Evolutionary conservation across 2,113 vertebrate species (phyloP).

Genomic region (Pachycephala philippinensis): DNA sequence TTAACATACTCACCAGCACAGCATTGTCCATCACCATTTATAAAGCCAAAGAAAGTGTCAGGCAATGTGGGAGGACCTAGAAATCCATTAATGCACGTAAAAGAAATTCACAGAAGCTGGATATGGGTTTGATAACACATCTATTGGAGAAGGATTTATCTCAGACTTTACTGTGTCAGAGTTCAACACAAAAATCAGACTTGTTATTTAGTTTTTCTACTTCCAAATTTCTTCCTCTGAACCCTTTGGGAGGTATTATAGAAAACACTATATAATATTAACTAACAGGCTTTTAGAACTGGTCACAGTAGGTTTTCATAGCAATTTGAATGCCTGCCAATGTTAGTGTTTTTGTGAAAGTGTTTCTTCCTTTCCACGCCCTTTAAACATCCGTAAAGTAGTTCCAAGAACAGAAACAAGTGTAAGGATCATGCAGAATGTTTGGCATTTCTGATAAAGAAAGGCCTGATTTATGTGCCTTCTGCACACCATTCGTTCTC

Average conservation of each 20-base stretch:
- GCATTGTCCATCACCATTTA: neutral
- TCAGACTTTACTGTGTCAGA: neutral
- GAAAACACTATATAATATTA: neutral
- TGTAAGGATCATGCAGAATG: neutral
- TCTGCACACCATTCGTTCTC: neutral
- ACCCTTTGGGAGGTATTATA: neutral
- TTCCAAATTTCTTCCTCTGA: neutral
- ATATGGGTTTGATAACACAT: neutral
- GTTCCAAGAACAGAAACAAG: slow-evolving; percentile 24
- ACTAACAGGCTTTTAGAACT: neutral
- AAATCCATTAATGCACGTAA: neutral
- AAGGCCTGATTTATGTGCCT: slow-evolving; percentile 24
- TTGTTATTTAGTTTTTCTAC: neutral
- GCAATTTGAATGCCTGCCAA: slow-evolving; percentile 1
- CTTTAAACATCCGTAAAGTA: slow-evolving; percentile 31
- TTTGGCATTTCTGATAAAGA: slow-evolving; percentile 37
- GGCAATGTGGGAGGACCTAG: neutral
- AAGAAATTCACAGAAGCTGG: neutral
- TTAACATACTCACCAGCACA: neutral
- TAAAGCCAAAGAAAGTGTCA: neutral
- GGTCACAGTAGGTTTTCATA: neutral
- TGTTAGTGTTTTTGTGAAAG: neutral
- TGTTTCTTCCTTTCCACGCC: slow-evolving; percentile 26
- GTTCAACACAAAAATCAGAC: neutral
- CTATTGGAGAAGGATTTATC: neutral